phyloP scores from a whole-genome alignment of 2,113 vertebrate genomes.

The Tricholaema leucomelas region DNA sequence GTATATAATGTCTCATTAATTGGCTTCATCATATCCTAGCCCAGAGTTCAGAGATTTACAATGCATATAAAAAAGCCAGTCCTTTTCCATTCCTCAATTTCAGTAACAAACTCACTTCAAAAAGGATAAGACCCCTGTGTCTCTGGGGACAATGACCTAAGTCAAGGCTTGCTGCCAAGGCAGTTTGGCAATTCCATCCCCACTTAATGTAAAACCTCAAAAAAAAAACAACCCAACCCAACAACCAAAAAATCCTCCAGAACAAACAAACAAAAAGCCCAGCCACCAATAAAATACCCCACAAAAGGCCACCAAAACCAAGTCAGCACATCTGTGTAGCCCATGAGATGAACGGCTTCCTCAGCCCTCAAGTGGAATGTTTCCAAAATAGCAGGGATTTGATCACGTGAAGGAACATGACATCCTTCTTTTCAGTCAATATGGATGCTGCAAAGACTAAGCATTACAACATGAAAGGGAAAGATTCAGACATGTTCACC shows the following conservation, averaged over 20 bases:
- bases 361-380: background rate
- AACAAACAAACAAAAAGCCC: too few species aligned
- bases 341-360: background rate
- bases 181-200: background rate
- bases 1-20: background rate
- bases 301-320: too few species aligned
- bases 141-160: conserved; percentile 46
- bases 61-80: background rate
- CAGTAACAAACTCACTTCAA: background rate
- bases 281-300: too few species aligned
- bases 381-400: background rate
- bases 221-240: background rate
- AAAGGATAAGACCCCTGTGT: background rate
- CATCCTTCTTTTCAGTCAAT: background rate
- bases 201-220: background rate
- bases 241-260: too few species aligned
- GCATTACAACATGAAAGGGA: background rate
- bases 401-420: background rate
- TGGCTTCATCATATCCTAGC: background rate
- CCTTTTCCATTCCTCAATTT: background rate
- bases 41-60: background rate
- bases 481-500: background rate
- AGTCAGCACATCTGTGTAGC: background rate
- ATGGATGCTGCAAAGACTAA: background rate
- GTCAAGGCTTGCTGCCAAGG: conserved; percentile 14